phyloP scores from a whole-genome alignment of 2,888 invertebrate species.

The Aradus depressus region DNA sequence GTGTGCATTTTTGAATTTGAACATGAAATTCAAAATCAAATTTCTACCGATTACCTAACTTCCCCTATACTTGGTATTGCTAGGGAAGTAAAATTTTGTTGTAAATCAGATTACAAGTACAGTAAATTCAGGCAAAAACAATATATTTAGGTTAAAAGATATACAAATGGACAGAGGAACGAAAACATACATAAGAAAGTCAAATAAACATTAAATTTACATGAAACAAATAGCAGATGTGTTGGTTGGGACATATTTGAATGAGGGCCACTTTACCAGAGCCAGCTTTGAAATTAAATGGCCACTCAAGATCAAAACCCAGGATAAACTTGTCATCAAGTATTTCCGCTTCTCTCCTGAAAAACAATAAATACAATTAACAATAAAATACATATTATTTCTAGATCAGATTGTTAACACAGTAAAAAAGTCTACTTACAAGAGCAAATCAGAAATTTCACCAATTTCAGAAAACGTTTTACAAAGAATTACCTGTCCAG shows the following conservation, averaged over 20 bases:
- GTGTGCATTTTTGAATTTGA: no score
- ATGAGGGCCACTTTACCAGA: constrained; percentile 49
- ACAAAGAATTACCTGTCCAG: constrained; percentile 35
- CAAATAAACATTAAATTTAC: constrained; percentile 36
- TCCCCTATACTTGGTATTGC: no score
- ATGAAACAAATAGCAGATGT: constrained; percentile 47
- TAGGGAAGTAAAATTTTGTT: no score
- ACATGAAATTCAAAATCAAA: no score
- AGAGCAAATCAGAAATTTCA: constrained; percentile 39
- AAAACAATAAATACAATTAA: not conserved
- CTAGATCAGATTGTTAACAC: not conserved
- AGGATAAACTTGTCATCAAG: constrained; percentile 31
- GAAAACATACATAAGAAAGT: not conserved
- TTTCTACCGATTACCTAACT: no score
- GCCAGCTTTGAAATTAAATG: constrained; percentile 48
- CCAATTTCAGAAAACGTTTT: constrained; percentile 41
- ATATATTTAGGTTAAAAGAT: not conserved
- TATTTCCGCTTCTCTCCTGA: constrained; percentile 8
- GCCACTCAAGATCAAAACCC: constrained; percentile 58
- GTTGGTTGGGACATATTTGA: constrained; percentile 47
- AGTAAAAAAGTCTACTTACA: constrained; percentile 35
- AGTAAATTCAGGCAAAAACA: not conserved
- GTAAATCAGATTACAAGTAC: not conserved
- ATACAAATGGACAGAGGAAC: not conserved
- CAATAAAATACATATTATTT: not conserved